Conservation (phyloP, 2,888 invertebrate genomes). For the Drosophila sordidapex region DNA sequence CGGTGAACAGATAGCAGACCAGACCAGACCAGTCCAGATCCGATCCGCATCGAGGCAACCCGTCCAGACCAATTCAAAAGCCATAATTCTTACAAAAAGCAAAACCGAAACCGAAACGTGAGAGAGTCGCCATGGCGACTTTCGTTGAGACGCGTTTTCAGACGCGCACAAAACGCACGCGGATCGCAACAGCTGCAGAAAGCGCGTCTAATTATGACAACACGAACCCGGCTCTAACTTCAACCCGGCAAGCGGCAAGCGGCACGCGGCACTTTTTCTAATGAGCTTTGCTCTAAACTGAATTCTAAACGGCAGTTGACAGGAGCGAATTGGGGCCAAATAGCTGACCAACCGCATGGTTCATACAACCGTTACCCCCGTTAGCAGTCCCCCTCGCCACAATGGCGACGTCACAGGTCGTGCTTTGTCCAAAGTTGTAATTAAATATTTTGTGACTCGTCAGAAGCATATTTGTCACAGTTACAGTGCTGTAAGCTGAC, state of each 20-base stretch:
- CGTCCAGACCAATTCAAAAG: conserved; percentile 53
- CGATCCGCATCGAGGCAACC: not conserved
- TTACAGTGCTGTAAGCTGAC: conserved; percentile 9
- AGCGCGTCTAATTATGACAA: conserved; percentile 62
- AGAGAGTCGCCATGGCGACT: conserved; percentile 50
- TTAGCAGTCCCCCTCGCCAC: not conserved
- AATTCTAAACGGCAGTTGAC: conserved; percentile 60
- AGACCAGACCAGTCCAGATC: conserved; percentile 22
- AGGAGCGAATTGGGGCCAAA: conserved; percentile 58
- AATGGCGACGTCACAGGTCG: conserved; percentile 9
- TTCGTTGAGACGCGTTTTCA: conserved; percentile 54
- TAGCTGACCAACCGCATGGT: conserved; percentile 35
- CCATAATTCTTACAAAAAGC: conserved; percentile 58
- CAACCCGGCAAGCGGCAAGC: conserved; percentile 13
- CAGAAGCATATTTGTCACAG: conserved; percentile 39
- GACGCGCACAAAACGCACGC: conserved; percentile 43
- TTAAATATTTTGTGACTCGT: conserved; percentile 24
- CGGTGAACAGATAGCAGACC: conserved; percentile 22
- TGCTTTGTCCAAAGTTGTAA: conserved; percentile 10
- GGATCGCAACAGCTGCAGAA: conserved; percentile 50
- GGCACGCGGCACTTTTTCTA: conserved; percentile 65
- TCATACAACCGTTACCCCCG: conserved; percentile 2
- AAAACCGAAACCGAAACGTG: conserved; percentile 62
- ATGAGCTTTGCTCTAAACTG: conserved; percentile 47
- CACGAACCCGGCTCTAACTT: conserved; percentile 19